Conservation (phyloP, 2,797 vertebrate species). For the Oreortyx pictus region DNA sequence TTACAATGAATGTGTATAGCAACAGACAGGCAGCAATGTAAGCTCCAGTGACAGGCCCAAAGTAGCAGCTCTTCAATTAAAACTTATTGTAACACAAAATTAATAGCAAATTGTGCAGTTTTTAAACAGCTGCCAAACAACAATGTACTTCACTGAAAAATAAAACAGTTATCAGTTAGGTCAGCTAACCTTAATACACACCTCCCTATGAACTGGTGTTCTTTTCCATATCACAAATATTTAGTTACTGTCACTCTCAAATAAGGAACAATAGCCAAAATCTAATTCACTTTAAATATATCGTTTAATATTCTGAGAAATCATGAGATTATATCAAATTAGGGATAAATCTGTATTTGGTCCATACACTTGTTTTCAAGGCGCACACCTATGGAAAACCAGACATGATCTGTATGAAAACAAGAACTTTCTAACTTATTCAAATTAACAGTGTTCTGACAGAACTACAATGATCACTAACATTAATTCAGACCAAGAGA, state of each 20-base stretch:
- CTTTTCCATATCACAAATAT: neutral
- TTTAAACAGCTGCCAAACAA: neutral
- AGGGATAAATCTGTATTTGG: neutral
- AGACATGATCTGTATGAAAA: neutral
- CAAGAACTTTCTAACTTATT: neutral
- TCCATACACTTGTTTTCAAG: neutral
- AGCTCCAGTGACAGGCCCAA: neutral
- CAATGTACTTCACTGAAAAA: neutral
- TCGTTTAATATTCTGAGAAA: neutral
- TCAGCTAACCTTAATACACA: neutral
- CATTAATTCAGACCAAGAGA: neutral
- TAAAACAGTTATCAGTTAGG: neutral
- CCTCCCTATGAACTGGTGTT: neutral
- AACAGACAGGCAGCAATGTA: neutral
- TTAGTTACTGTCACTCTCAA: neutral
- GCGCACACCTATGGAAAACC: neutral
- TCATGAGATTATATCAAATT: neutral
- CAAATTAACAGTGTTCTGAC: conserved; percentile 4
- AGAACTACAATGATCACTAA: neutral
- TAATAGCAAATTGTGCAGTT: neutral
- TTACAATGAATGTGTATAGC: conserved; percentile 22
- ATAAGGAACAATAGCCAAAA: neutral
- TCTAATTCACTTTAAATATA: neutral
- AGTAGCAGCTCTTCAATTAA: neutral
- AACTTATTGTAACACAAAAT: neutral